Conservation (phyloP, 1,140 invertebrate species). For the Berghia stephanieae region DNA sequence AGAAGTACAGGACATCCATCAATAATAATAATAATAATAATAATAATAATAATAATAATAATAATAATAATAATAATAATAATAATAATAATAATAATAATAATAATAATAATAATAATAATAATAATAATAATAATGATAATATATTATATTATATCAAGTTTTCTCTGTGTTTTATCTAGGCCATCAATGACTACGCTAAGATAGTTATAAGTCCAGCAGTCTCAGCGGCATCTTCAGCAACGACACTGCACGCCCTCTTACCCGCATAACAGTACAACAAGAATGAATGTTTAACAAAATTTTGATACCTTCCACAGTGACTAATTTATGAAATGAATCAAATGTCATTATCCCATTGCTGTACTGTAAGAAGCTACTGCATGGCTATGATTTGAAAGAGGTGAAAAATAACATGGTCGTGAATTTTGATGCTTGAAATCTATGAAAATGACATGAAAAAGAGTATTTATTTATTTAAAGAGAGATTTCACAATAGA, state of each 20-base stretch:
- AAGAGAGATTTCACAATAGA: too few species aligned
- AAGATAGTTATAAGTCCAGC: constrained; percentile 71
- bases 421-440: background rate
- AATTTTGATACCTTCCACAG: too few species aligned
- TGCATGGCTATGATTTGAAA: background rate
- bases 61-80: background rate
- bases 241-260: constrained; percentile 43
- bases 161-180: constrained; percentile 48
- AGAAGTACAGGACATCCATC: too few species aligned
- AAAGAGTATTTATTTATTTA: too few species aligned
- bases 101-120: too few species aligned
- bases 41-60: too few species aligned
- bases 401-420: background rate
- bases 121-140: background rate
- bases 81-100: background rate
- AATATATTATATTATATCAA: background rate
- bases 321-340: background rate
- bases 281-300: background rate
- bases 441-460: background rate
- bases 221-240: constrained; percentile 42
- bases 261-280: constrained; percentile 6
- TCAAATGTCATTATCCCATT: background rate
- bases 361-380: too few species aligned
- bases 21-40: too few species aligned
- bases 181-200: constrained; percentile 82